Base-by-base conservation (phyloP, 2,888 invertebrate genomes). In the Osedax frankpressi region DNA sequence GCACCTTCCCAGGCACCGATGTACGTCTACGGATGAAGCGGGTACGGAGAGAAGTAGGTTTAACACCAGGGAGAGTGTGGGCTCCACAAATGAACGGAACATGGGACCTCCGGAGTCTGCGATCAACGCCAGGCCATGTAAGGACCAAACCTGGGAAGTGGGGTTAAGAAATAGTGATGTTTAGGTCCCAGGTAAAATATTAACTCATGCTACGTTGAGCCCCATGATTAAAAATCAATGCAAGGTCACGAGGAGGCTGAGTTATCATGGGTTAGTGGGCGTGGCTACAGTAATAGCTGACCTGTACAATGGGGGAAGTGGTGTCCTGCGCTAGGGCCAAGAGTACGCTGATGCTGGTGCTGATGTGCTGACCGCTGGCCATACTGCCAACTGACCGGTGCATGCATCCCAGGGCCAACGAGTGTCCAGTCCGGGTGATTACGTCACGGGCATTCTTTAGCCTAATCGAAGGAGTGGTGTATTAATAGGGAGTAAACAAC, bases 41-140 rank as follows among this genome's bases (percentile, higher is more conserved):
- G 94, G 92, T n/a, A 94, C 92, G 73, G 90, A 90, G 76, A 95
- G 88, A 72, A 95, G 86, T 73, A 96, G 87, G 81, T 94, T 93
- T 75, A 98, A 86, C n/a, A 92, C 91, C 71, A 95, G 87, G 11
- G 92, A 91, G 73, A 98, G 87, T 0, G 94, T 91, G 0, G 94
- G 93, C 82, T 98, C 97, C 25, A 97, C 95, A 85, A 94, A 98
- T 28, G 93, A 90, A 27, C 96, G 89, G 87, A 98, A 98, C 94
- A 98, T 96, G 0, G 98, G 97, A 0, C 98, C 98, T 0, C 97
- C 95, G 0, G 96, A 95, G 85, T 97, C 96, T 1, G 94, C 95
- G 75, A 98, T 92, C 76, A 97, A 88, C 0, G 94, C 92, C 28
- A 98, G 86, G 0, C 97, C 95, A 86, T 97, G 94, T 19, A 98